Evolutionary conservation across 2,888 invertebrate species (phyloP).

Genomic region (Coleophora deauratella): DNA sequence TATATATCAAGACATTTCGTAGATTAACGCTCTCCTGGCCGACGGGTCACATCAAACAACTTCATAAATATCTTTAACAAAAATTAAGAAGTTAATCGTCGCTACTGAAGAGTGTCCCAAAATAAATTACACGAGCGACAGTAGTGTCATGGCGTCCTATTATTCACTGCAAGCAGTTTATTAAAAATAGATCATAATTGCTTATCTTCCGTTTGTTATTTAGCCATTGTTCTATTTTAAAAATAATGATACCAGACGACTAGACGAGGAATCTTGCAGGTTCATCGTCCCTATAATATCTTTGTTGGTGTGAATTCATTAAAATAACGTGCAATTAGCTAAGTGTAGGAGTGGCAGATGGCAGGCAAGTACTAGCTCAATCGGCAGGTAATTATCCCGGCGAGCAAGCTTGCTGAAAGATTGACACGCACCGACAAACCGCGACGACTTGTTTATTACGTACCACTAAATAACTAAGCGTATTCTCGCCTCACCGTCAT

Average conservation of each 20-base stretch:
- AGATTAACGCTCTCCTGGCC: constrained; percentile 44
- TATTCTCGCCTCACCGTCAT: constrained; percentile 33
- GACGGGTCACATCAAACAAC: constrained; percentile 46
- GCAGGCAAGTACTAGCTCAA: constrained; percentile 17
- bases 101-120: constrained; percentile 25
- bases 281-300: constrained; percentile 30
- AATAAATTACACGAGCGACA: constrained; percentile 25
- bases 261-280: constrained; percentile 13
- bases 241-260: not conserved
- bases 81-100: constrained; percentile 46
- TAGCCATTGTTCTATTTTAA: not conserved
- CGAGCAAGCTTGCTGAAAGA: constrained; percentile 52
- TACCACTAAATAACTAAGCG: constrained; percentile 36
- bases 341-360: constrained; percentile 35
- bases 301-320: constrained; percentile 42
- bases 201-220: not conserved
- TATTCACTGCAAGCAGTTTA: not conserved
- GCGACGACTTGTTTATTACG: constrained; percentile 56
- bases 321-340: constrained; percentile 51
- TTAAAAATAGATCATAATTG: no score
- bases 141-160: constrained; percentile 1
- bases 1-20: constrained; percentile 47
- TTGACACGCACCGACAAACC: constrained; percentile 41
- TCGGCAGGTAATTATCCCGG: constrained; percentile 57
- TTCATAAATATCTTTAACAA: constrained; percentile 38